These are phyloP conservation scores for Dromas ardeola DNA, from an alignment of 2,113 vertebrate species.

Conservation along the genomic window DNA sequence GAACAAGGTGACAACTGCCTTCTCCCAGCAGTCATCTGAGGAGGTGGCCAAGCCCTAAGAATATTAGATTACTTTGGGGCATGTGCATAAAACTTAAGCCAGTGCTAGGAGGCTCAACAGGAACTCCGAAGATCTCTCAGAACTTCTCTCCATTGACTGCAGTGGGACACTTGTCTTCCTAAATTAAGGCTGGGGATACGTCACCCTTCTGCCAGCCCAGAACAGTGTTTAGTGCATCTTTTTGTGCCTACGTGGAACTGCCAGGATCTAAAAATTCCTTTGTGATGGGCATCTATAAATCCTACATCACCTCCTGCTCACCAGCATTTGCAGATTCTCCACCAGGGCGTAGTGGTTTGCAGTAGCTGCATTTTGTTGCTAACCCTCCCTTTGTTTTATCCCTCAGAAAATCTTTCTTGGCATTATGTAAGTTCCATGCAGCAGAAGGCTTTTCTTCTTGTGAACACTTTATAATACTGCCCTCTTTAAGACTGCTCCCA, in stretches of 20 bases:
- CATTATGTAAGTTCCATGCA: not conserved
- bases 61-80: fast-evolving
- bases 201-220: not conserved
- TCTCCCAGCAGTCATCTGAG: not conserved
- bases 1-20: not conserved
- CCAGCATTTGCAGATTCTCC: not conserved
- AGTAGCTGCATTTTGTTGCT: not conserved
- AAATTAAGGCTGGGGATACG: not conserved
- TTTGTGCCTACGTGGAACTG: not conserved
- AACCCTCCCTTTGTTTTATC: not conserved
- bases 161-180: not conserved
- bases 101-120: not conserved
- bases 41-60: not conserved
- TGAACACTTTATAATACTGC: not conserved
- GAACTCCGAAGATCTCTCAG: not conserved
- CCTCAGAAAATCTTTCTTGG: not conserved
- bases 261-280: not conserved
- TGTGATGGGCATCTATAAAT: not conserved
- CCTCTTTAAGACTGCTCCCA: not conserved
- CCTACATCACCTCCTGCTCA: not conserved
- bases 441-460: not conserved
- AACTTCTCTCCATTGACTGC: not conserved
- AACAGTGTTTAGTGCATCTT: fast-evolving
- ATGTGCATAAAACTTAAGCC: not conserved
- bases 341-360: not conserved